Evolutionary conservation across 2,113 vertebrate species (phyloP), one percentile per base, ranked within the genome.

Genomic region (Girardinichthys multiradiatus): DNA sequence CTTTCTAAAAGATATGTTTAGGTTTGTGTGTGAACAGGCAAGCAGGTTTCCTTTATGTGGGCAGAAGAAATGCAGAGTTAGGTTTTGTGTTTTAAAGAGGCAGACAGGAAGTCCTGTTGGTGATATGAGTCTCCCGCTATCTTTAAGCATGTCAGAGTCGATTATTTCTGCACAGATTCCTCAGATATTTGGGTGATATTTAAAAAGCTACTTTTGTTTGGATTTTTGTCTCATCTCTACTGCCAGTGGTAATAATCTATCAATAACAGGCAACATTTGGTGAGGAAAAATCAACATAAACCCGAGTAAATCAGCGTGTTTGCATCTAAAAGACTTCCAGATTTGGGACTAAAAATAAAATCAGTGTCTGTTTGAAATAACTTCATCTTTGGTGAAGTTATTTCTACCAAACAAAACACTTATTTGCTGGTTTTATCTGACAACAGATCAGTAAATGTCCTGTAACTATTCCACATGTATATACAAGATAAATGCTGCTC

Each of bases 1-100:
- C 17, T 10, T 61, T 30, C 59, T 61, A 4, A 58, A 58, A 13
- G 28, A 60, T 4, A 4, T 1, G 10, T 33, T 48, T 8, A 15
- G 31, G 24, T 57, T 27, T 37, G 61, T 26, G 31, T 35, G 27
- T 27, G 19, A 72, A 79, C 76, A 39, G 64, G 70, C 37, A 10
- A 13, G n/a, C 87, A 70, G 81, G 76, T 82, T 85, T 78, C 54
- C 15, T 39, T 35, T 57, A 26, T 30, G 31, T 70, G 24, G 64
- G 24, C 26, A 21, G 19, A 15, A 26, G 19, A 60, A 60, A 48
- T 48, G 45, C 57, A 4, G 1, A 15, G 57, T 15, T 6, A 29
- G 28, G 13, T 29, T 59, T 59, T 1, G 27, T 59, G 4, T 61
- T 30, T 31, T 31, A 61, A 1, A 2, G 6, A 6, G 59, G 19